Percentiles rank a stretch among this genome's conserved stretches.
These are phyloP conservation scores for Halisarca cf. caerulea DNA, from an alignment of 37 sponge, comb jelly and placozoan genomes.

Conservation along the genomic window DNA sequence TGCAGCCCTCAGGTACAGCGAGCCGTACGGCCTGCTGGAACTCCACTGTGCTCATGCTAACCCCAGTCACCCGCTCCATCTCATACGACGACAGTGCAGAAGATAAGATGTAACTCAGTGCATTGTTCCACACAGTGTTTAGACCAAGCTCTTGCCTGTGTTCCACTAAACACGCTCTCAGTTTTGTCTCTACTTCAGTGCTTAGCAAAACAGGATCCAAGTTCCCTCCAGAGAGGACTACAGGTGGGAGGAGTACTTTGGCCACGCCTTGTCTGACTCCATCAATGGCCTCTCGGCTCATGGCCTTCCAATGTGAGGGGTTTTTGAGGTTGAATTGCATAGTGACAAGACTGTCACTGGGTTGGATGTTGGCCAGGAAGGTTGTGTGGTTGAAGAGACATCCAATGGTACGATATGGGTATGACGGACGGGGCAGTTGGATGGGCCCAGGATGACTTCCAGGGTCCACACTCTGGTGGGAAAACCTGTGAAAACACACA, in stretches of 20 bases:
- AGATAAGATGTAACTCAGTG: conserved; percentile 79
- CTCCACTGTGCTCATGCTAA: conserved; percentile 83
- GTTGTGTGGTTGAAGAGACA: conserved; percentile 94
- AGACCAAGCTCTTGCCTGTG: conserved; percentile 88
- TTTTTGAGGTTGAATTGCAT: conserved; percentile 71
- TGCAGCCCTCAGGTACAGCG: conserved; percentile 83
- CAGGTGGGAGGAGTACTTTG: neutral
- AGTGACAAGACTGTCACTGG: conserved; percentile 60
- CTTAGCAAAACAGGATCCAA: conserved; percentile 55
- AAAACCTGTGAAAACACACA: conserved; percentile 45
- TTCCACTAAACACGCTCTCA: conserved; percentile 61
- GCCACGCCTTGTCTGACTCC: conserved; percentile 25
- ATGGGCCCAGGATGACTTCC: conserved; percentile 54
- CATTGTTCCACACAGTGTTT: conserved; percentile 85
- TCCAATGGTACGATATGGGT: conserved; percentile 90
- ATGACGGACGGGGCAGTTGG: conserved; percentile 41
- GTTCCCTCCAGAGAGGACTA: conserved; percentile 8
- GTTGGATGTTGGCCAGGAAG: conserved; percentile 92
- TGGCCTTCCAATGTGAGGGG: conserved; percentile 82
- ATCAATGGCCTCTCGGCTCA: conserved; percentile 84
- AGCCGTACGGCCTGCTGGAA: conserved; percentile 90
- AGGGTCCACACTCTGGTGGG: conserved; percentile 66
- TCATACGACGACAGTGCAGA: conserved; percentile 94
- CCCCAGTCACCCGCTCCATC: conserved; percentile 80
- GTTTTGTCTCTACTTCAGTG: conserved; percentile 70